phyloP scores from a whole-genome alignment of 2,888 invertebrate genomes.

The Himalopsyche kuldschensis region DNA sequence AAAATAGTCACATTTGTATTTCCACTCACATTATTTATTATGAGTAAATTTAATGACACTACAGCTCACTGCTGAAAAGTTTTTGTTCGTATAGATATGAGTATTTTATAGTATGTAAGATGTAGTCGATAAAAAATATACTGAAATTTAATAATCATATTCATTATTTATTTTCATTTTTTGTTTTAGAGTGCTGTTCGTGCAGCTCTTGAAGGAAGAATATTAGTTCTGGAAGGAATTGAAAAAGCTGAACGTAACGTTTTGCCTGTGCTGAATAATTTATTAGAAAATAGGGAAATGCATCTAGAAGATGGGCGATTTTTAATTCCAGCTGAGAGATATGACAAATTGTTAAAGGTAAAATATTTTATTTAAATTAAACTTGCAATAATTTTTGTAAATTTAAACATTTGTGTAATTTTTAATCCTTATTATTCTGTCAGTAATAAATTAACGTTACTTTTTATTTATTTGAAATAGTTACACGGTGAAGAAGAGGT shows the following conservation, averaged over 20 bases:
- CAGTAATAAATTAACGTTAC: not conserved
- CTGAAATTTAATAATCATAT: not conserved
- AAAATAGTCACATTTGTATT: too few relatives aligned
- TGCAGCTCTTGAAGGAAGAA: slow-evolving; percentile 85
- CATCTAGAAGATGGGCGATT: slow-evolving; percentile 96
- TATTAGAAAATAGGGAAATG: slow-evolving; percentile 97
- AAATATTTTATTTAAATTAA: slow-evolving; percentile 21
- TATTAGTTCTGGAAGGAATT: slow-evolving; percentile 91
- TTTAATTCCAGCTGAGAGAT: slow-evolving; percentile 84
- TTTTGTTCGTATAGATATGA: too few relatives aligned
- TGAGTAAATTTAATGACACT: too few relatives aligned
- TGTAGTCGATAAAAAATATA: too few relatives aligned
- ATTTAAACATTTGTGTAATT: not conserved
- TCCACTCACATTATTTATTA: too few relatives aligned
- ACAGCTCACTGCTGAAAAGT: too few relatives aligned
- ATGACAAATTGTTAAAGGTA: slow-evolving; percentile 85
- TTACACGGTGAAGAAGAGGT: slow-evolving; percentile 79
- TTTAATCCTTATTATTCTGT: not conserved
- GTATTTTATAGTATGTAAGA: too few relatives aligned
- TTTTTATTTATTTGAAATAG: slow-evolving; percentile 49
- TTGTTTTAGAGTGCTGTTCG: slow-evolving; percentile 80
- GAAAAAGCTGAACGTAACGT: slow-evolving; percentile 98
- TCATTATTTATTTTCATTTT: slow-evolving; percentile 4
- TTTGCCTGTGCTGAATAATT: slow-evolving; percentile 91
- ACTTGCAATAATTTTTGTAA: not conserved